Percentiles rank a stretch among this genome's conserved stretches.
Evolutionary conservation across 1,140 invertebrate species (phyloP).

Genomic region (Neuroterus valhalla): DNA sequence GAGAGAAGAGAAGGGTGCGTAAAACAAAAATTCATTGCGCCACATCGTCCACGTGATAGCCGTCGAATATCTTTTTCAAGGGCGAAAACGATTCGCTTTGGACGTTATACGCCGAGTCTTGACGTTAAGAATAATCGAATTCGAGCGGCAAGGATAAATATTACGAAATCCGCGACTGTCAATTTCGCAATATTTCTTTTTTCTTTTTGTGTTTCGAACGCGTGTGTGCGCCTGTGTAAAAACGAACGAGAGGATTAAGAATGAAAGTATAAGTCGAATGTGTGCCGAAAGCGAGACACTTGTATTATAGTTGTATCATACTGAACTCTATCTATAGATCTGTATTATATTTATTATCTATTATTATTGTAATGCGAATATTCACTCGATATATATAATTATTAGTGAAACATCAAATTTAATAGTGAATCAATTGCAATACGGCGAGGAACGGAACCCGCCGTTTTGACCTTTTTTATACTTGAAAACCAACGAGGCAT

Average conservation of each 20-base stretch:
- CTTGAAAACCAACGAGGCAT: slow-evolving; percentile 58
- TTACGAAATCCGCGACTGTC: slow-evolving; percentile 58
- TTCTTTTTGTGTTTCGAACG: slow-evolving; percentile 39
- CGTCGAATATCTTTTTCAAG: slow-evolving; percentile 3
- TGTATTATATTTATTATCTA: slow-evolving; percentile 76
- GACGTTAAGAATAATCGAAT: too few relatives aligned
- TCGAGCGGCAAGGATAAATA: slow-evolving; percentile 39
- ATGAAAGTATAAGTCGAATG: slow-evolving; percentile 54
- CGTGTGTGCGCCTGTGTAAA: slow-evolving; percentile 44
- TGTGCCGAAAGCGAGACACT: slow-evolving; percentile 58
- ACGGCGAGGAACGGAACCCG: slow-evolving; percentile 46
- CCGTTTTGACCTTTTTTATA: slow-evolving; percentile 56
- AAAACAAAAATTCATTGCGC: slow-evolving; percentile 25
- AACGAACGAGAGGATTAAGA: slow-evolving; percentile 53
- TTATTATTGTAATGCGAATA: slow-evolving; percentile 71
- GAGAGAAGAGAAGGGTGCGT: slow-evolving; percentile 32
- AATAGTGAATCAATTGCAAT: slow-evolving; percentile 70
- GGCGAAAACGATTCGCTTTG: slow-evolving; percentile 12
- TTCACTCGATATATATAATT: slow-evolving; percentile 73
- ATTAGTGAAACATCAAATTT: slow-evolving; percentile 74
- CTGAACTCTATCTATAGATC: slow-evolving; percentile 72
- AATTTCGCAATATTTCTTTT: slow-evolving; percentile 60
- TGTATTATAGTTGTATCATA: slow-evolving; percentile 76
- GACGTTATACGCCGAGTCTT: background rate
- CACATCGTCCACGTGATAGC: slow-evolving; percentile 26